phyloP scores from a whole-genome alignment of 2,797 vertebrate species.

The Coregonus ussuriensis region DNA sequence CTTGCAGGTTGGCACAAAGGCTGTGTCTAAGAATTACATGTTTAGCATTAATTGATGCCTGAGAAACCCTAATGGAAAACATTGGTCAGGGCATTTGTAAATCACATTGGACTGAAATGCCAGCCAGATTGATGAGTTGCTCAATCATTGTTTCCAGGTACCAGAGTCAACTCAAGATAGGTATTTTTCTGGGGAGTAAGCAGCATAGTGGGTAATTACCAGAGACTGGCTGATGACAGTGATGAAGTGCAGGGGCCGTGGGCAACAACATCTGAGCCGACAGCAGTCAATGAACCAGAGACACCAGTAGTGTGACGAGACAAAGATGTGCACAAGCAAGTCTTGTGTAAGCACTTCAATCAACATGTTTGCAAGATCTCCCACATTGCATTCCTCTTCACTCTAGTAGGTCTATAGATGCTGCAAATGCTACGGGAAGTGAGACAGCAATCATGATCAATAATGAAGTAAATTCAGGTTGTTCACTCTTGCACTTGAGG shows the following conservation, averaged over 20 bases:
- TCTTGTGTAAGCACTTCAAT: not conserved
- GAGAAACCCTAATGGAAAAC: conserved; percentile 40
- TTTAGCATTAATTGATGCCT: conserved; percentile 22
- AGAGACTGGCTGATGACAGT: conserved; percentile 24
- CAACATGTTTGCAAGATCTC: not conserved
- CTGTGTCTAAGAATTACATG: conserved; percentile 31
- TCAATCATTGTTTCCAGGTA: conserved; percentile 43
- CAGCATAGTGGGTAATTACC: conserved; percentile 53
- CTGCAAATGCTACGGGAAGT: not conserved
- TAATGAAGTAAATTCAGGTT: not conserved
- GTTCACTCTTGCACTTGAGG: not conserved
- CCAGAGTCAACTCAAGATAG: conserved; percentile 16
- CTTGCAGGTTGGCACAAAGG: conserved; percentile 11
- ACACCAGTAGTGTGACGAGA: not conserved
- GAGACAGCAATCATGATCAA: not conserved
- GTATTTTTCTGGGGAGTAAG: conserved; percentile 34
- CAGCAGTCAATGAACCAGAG: conserved; percentile 3
- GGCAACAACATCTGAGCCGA: not conserved
- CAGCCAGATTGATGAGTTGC: conserved; percentile 44
- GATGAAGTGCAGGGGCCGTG: conserved; percentile 20
- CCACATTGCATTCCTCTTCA: not conserved
- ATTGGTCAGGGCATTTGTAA: conserved; percentile 41
- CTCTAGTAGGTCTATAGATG: not conserved
- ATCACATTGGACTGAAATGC: conserved; percentile 55
- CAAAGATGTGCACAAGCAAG: not conserved